These are phyloP conservation scores for Leptobrachium ailaonicum DNA, from an alignment of 2,113 vertebrate species.

Conservation along the genomic window DNA sequence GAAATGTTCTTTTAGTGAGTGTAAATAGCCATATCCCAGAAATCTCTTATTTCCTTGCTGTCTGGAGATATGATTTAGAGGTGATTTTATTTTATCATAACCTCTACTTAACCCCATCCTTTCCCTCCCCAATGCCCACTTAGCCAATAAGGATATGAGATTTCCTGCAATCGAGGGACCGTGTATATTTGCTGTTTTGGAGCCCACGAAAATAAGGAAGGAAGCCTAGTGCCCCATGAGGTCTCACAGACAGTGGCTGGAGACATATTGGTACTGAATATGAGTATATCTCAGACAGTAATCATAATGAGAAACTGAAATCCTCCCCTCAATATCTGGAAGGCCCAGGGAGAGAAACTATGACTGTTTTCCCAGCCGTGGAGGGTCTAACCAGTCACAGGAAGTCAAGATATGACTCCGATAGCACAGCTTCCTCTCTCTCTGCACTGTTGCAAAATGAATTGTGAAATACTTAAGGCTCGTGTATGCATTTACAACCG, in stretches of 20 bases:
- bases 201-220: slow-evolving; percentile 29
- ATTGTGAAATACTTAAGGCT: neutral
- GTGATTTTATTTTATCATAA: neutral
- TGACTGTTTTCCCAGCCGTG: slow-evolving; percentile 25
- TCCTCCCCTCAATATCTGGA: slow-evolving; percentile 16
- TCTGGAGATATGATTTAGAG: neutral
- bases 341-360: slow-evolving; percentile 14
- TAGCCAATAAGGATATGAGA: slow-evolving; percentile 22
- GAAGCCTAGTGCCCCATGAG: slow-evolving; percentile 23
- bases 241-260: slow-evolving; percentile 29
- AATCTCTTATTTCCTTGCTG: no score
- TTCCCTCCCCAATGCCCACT: neutral
- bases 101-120: neutral
- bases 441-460: slow-evolving; percentile 6
- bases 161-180: slow-evolving; percentile 26
- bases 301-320: slow-evolving; percentile 21
- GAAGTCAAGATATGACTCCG: slow-evolving; percentile 30
- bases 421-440: slow-evolving; percentile 8
- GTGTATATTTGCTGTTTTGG: neutral
- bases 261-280: slow-evolving; percentile 5
- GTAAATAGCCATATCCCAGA: no score
- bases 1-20: no score
- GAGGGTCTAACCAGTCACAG: slow-evolving; percentile 31
- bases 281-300: neutral
- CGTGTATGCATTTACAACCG: neutral